Conservation (phyloP, 2,797 vertebrate species). For the Chelon labrosus region DNA sequence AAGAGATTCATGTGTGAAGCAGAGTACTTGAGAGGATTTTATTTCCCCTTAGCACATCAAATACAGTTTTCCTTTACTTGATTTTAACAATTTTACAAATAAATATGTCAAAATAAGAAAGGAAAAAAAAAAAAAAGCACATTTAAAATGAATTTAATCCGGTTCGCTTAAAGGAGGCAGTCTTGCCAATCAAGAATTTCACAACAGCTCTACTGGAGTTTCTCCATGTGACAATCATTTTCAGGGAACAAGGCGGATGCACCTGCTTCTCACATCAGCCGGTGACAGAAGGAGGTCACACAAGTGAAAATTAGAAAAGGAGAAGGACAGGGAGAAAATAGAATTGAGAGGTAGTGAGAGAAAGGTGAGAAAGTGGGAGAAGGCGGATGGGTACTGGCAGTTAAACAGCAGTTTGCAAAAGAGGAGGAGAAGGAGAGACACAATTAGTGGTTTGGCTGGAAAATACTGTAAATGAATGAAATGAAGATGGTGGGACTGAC, state of each 20-base stretch:
- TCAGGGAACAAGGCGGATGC: conserved; percentile 18
- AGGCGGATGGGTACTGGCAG: background rate
- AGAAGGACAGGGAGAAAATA: conserved; percentile 18
- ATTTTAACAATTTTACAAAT: too few relatives aligned
- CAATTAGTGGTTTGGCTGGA: background rate
- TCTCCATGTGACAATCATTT: conserved; percentile 21
- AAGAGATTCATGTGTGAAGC: background rate
- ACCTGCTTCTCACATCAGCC: conserved; percentile 17
- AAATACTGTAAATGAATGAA: conserved; percentile 6
- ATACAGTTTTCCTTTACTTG: too few relatives aligned
- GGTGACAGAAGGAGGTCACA: conserved; percentile 18
- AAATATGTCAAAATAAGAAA: background rate
- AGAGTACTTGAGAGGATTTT: background rate
- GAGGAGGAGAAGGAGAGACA: background rate
- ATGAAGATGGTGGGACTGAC: too few relatives aligned
- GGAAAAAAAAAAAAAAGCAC: background rate
- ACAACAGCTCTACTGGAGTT: background rate
- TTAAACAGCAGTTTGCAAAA: background rate
- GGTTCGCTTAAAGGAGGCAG: background rate
- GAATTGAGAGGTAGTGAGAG: background rate
- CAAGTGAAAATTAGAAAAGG: conserved; percentile 46
- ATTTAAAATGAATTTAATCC: background rate
- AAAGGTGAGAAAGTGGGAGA: conserved; percentile 18
- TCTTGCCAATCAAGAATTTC: background rate
- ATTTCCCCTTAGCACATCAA: too few relatives aligned